A percentile compares a stretch with the other conserved stretches of the same genome.
These are phyloP conservation scores for Gallinago paraguaiae DNA, from an alignment of 2,113 vertebrate genomes.

Conservation along the genomic window DNA sequence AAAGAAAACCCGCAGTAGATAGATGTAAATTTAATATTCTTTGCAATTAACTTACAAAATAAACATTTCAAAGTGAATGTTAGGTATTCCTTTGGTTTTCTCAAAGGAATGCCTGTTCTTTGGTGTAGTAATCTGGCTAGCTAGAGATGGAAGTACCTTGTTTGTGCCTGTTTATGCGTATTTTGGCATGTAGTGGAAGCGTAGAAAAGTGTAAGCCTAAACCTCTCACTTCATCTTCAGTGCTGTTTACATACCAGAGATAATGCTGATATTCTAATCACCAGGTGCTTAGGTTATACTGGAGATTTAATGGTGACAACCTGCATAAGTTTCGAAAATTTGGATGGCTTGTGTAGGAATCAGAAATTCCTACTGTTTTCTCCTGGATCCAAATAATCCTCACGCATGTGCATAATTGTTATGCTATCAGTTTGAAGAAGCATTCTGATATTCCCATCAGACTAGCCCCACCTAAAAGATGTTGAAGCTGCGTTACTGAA, in stretches of 20 bases:
- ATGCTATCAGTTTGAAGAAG: background rate
- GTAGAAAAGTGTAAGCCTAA: background rate
- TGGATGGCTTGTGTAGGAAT: background rate
- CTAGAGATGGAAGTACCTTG: background rate
- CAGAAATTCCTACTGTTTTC: background rate
- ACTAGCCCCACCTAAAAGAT: background rate
- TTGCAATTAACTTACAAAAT: background rate
- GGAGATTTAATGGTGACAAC: background rate
- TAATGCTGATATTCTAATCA: background rate
- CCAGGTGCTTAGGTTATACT: background rate
- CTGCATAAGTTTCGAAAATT: background rate
- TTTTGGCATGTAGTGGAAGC: background rate
- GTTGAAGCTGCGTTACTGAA: rapidly evolving
- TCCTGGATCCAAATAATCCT: background rate
- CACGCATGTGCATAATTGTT: rapidly evolving
- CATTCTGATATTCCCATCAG: too few relatives aligned
- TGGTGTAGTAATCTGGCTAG: background rate
- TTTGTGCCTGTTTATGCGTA: background rate
- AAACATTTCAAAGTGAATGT: background rate
- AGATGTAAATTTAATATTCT: background rate
- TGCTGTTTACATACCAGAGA: rapidly evolving
- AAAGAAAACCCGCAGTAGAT: background rate
- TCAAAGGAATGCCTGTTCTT: background rate
- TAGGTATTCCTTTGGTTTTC: background rate
- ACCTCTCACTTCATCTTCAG: rapidly evolving